A percentile compares a stretch with the other conserved stretches of the same genome.
These are phyloP conservation scores for Formica aserva DNA, from an alignment of 2,888 invertebrate genomes.

Conservation along the genomic window DNA sequence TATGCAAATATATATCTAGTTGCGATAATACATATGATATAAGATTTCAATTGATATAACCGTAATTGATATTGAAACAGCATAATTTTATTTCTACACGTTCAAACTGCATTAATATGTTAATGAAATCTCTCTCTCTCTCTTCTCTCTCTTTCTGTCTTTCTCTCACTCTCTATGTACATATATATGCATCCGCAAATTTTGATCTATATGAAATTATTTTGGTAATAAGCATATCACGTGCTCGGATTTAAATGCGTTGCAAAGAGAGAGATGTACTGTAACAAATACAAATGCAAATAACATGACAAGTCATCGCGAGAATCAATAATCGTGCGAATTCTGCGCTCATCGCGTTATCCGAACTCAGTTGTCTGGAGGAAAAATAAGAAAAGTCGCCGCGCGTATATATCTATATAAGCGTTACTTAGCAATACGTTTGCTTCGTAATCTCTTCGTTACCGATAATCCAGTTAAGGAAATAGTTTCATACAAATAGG, in stretches of 20 bases:
- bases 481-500: slow-evolving; percentile 39
- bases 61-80: slow-evolving; percentile 16
- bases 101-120: slow-evolving; percentile 22
- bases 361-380: background rate
- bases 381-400: background rate
- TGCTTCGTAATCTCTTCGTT: slow-evolving; percentile 30
- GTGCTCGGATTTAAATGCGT: slow-evolving; percentile 17
- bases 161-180: background rate
- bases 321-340: slow-evolving; percentile 5
- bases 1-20: background rate
- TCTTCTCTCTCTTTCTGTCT: no score
- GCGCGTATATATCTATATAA: background rate
- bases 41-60: background rate
- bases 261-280: background rate
- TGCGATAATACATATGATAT: background rate
- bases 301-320: background rate
- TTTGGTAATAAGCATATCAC: background rate
- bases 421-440: slow-evolving; percentile 28
- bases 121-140: slow-evolving; percentile 3
- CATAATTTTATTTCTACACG: slow-evolving; percentile 13
- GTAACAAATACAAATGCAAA: slow-evolving; percentile 2
- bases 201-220: slow-evolving; percentile 10
- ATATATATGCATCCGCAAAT: slow-evolving; percentile 4
- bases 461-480: slow-evolving; percentile 36
- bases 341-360: background rate